Conservation (phyloP, 2,797 vertebrate species). For the Cygnus olor region DNA sequence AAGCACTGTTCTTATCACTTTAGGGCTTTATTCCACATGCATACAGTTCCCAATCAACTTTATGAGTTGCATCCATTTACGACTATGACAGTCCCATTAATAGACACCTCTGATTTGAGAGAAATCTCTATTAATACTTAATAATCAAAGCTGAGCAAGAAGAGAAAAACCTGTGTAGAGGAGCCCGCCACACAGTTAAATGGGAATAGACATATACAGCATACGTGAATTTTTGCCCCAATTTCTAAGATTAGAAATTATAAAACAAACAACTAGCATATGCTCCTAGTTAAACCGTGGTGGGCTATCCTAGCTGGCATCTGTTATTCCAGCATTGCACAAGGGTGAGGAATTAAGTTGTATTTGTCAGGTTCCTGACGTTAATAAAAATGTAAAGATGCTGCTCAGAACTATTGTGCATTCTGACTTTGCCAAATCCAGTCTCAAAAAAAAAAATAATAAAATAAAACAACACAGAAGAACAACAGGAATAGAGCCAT, state of each 20-base stretch:
- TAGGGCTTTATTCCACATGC: background rate
- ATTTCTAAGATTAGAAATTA: background rate
- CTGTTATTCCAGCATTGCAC: background rate
- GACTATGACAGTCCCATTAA: background rate
- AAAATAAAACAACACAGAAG: background rate
- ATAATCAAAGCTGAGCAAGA: background rate
- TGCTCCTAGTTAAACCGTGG: background rate
- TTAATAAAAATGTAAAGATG: background rate
- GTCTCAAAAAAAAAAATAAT: background rate
- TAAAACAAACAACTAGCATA: background rate
- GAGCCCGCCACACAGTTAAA: background rate
- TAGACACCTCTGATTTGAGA: background rate
- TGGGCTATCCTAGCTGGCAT: background rate
- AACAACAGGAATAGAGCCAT: background rate
- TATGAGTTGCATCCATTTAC: background rate
- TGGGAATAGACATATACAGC: background rate
- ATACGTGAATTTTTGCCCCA: background rate
- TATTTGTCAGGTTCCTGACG: background rate
- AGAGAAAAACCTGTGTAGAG: background rate
- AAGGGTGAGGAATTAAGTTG: background rate
- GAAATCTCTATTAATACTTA: background rate
- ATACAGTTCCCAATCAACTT: background rate
- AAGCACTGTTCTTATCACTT: background rate
- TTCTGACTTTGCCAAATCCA: background rate
- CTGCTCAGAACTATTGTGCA: background rate